A percentile compares a stretch with the other conserved stretches of the same genome.
These are phyloP conservation scores for Vombatus ursinus DNA, from an alignment of 2,113 vertebrate species.

Conservation along the genomic window DNA sequence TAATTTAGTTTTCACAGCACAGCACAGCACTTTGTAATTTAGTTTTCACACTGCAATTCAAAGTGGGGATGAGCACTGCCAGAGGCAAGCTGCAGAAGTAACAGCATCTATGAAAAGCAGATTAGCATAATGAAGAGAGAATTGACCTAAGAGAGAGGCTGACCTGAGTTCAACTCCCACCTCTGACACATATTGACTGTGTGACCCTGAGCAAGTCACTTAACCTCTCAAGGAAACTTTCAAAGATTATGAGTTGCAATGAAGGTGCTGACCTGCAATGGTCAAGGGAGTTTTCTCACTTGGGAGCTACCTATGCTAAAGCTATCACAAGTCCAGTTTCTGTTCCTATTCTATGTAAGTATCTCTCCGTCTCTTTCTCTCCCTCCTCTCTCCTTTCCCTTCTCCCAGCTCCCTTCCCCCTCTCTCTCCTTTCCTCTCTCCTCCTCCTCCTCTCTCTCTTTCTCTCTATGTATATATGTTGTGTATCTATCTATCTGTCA, in stretches of 20 bases:
- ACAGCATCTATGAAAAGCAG: background rate
- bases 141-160: background rate
- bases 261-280: background rate
- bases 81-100: background rate
- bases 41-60: background rate
- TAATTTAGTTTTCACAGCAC: background rate
- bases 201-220: background rate
- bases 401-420: too few species aligned
- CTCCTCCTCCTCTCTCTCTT: accelerated
- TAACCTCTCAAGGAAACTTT: background rate
- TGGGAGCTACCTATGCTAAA: background rate
- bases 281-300: background rate
- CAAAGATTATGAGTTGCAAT: background rate
- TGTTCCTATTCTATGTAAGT: background rate
- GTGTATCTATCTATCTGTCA: too few species aligned
- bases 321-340: background rate
- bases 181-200: background rate
- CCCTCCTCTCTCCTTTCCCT: too few species aligned
- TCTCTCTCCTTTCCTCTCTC: too few species aligned
- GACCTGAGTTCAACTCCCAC: background rate
- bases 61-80: background rate
- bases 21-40: background rate
- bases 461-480: too few species aligned
- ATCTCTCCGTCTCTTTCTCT: background rate
- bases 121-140: background rate